Conservation (phyloP, 2,797 vertebrate genomes). For the Tamandua tetradactyla region DNA sequence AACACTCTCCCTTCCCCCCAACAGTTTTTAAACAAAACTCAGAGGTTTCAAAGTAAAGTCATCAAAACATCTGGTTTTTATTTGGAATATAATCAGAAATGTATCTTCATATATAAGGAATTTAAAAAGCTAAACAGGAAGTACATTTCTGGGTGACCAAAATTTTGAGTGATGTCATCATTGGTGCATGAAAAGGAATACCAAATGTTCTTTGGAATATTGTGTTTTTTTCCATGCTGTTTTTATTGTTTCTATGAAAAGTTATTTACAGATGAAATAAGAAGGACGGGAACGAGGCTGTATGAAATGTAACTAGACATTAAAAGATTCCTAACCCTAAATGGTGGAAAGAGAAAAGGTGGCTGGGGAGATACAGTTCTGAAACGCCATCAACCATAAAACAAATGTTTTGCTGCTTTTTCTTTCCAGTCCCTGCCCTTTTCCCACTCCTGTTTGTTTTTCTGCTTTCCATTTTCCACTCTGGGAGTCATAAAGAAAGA, state of each 20-base stretch:
- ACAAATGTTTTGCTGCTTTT: background rate
- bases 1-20: background rate
- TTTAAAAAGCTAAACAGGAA: slow-evolving; percentile 71
- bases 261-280: background rate
- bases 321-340: background rate
- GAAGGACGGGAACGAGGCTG: slow-evolving; percentile 23
- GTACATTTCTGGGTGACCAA: slow-evolving; percentile 66
- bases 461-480: slow-evolving; percentile 20
- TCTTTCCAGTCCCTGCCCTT: background rate
- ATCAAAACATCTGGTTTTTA: slow-evolving; percentile 75
- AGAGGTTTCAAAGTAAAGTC: slow-evolving; percentile 58
- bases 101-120: slow-evolving; percentile 71
- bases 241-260: background rate
- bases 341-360: background rate
- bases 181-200: background rate
- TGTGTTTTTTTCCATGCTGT: background rate
- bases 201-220: background rate
- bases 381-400: background rate
- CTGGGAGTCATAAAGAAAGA: background rate
- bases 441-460: slow-evolving; percentile 3
- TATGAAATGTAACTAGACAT: background rate
- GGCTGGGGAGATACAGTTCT: background rate
- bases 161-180: slow-evolving; percentile 62
- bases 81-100: slow-evolving; percentile 73
- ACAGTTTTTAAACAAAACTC: slow-evolving; percentile 42